phyloP scores from a whole-genome alignment of 2,888 invertebrate genomes.

The Erebia epiphron region DNA sequence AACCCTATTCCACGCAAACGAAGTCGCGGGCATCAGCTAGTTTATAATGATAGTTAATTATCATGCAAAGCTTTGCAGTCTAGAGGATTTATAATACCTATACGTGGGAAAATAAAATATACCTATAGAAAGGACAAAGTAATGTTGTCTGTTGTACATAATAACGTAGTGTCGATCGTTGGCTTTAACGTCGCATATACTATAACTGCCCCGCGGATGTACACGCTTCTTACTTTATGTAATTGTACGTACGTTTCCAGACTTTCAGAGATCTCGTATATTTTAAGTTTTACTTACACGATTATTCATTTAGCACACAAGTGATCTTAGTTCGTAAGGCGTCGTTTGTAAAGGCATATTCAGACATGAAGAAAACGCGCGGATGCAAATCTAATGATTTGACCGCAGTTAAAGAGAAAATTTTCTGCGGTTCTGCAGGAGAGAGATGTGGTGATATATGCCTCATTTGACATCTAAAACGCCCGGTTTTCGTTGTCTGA shows the following conservation, averaged over 20 bases:
- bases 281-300: conserved; percentile 77
- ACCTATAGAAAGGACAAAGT: conserved; percentile 10
- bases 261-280: conserved; percentile 83
- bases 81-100: conserved; percentile 17
- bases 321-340: conserved; percentile 58
- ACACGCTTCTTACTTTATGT: conserved; percentile 66
- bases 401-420: neutral
- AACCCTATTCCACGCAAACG: no score
- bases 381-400: neutral
- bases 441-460: neutral
- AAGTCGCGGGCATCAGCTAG: no score
- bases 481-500: neutral
- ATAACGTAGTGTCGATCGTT: conserved; percentile 16
- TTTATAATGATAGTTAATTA: neutral
- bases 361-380: neutral
- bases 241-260: conserved; percentile 79
- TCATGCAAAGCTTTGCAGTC: conserved; percentile 25
- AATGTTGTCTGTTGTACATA: conserved; percentile 32
- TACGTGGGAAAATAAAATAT: conserved; percentile 18
- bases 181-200: conserved; percentile 21
- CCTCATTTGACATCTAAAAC: neutral
- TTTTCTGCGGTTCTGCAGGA: neutral
- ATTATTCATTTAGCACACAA: conserved; percentile 70
- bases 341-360: conserved; percentile 1
- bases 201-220: conserved; percentile 25